A percentile compares a stretch with the other conserved stretches of the same genome.
Conservation (phyloP, 2,888 invertebrate species). For the Trissolcus japonicus region DNA sequence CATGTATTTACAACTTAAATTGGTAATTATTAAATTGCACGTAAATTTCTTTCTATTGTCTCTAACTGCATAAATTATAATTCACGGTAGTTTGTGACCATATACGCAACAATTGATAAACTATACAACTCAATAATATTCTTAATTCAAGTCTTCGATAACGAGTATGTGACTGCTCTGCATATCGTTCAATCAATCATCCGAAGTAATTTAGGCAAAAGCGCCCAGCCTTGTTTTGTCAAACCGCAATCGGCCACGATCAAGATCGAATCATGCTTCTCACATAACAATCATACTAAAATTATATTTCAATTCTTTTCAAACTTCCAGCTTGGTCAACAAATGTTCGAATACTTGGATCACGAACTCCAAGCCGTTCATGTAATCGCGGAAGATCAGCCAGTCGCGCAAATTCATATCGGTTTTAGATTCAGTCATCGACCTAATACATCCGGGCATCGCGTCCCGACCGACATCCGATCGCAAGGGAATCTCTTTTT, state of each 20-base stretch:
- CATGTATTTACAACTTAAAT: too few species aligned
- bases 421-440: constrained; percentile 67
- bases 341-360: constrained; percentile 77
- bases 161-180: constrained; percentile 23
- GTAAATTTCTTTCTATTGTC: too few species aligned
- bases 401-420: constrained; percentile 79
- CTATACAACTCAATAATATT: constrained; percentile 21
- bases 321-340: constrained; percentile 65
- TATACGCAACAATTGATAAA: too few species aligned
- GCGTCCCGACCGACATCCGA: constrained; percentile 76
- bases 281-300: constrained; percentile 25
- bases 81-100: too few species aligned
- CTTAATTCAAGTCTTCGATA: constrained; percentile 34
- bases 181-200: constrained; percentile 32
- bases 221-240: constrained; percentile 19
- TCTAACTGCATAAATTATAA: too few species aligned
- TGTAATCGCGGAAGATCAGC: constrained; percentile 81
- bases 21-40: too few species aligned
- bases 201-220: constrained; percentile 24
- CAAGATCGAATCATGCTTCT: constrained; percentile 28
- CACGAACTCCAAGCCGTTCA: constrained; percentile 80
- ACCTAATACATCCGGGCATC: constrained; percentile 75
- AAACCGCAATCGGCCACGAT: constrained; percentile 29
- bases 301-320: constrained; percentile 59
- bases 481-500: constrained; percentile 67